phyloP scores from a whole-genome alignment of 2,113 vertebrate genomes.

The Piprites chloris region DNA sequence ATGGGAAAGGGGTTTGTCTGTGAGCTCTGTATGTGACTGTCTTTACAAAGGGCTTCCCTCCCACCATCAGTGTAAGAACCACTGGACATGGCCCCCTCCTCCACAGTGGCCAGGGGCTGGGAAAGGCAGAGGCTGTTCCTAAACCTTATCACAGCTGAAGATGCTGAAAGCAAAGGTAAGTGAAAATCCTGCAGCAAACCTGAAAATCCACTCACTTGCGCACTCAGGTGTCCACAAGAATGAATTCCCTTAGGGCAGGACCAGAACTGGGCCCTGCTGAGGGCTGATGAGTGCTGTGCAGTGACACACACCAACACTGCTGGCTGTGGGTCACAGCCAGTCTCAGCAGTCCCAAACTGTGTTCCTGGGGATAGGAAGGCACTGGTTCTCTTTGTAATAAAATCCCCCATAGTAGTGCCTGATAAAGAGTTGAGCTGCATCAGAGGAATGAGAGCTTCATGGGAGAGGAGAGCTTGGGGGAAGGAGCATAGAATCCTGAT shows the following conservation, averaged over 20 bases:
- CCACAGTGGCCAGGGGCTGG: too few species aligned
- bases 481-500: neutral
- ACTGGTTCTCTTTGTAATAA: neutral
- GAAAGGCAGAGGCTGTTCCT: neutral
- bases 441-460: neutral
- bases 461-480: neutral
- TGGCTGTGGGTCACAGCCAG: neutral
- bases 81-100: neutral
- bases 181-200: neutral
- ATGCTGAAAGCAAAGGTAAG: neutral
- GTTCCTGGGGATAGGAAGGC: neutral
- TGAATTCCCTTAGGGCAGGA: neutral
- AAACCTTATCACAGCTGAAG: neutral
- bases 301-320: neutral
- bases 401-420: fast-evolving
- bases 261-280: neutral
- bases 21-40: neutral
- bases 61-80: neutral
- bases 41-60: neutral
- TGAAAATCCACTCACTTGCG: neutral
- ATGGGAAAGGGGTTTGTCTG: neutral
- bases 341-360: neutral
- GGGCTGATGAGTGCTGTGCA: neutral
- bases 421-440: neutral
- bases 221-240: neutral